Evolutionary conservation across 64 coral and sea anemone species (phyloP).

Genomic region (Catalaphyllia jardinei): DNA sequence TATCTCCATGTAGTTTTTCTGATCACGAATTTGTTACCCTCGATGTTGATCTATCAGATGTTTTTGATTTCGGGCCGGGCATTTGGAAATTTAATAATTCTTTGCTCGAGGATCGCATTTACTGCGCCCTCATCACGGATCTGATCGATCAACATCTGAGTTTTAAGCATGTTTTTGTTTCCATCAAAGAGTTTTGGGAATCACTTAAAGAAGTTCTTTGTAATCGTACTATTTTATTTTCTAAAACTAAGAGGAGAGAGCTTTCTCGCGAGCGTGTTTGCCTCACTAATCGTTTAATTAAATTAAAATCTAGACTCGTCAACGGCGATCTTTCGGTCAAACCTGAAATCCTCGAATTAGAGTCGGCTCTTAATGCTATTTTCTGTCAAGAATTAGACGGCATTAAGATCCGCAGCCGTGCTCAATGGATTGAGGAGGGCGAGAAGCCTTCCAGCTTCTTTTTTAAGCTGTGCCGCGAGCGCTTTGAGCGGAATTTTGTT

Average conservation of each 20-base stretch:
- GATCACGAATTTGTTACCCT: conserved; percentile 17
- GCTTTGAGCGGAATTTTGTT: neutral
- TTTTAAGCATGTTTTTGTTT: neutral
- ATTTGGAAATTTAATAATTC: neutral
- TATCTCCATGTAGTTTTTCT: conserved; percentile 23
- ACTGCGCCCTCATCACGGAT: neutral
- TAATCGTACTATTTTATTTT: neutral
- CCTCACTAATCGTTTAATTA: neutral
- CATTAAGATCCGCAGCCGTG: neutral
- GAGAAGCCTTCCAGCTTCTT: neutral
- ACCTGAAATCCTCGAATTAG: neutral
- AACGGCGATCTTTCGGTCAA: neutral
- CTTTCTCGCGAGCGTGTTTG: neutral
- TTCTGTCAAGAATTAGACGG: neutral
- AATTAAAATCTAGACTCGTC: neutral
- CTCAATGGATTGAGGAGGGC: conserved; percentile 15
- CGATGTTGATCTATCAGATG: neutral
- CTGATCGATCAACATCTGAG: neutral
- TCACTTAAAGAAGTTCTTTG: neutral
- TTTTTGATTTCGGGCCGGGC: neutral
- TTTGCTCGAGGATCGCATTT: neutral
- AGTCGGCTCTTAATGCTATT: neutral
- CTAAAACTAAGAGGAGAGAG: neutral
- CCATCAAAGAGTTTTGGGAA: neutral
- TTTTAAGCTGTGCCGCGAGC: neutral